Base-by-base conservation (phyloP, 2,113 vertebrate genomes). In the Hucho hucho region DNA sequence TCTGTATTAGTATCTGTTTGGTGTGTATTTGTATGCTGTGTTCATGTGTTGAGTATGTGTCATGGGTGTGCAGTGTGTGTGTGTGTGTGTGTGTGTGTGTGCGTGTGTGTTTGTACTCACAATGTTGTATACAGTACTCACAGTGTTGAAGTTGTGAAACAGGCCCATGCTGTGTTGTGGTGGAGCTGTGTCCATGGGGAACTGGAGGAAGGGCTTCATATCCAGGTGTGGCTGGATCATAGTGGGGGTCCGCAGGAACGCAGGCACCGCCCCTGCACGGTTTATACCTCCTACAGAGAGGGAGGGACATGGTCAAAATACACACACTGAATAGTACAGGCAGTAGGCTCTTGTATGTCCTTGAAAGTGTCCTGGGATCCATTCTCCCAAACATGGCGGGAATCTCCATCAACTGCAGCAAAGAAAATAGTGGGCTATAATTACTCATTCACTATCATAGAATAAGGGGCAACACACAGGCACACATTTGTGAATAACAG, bases 61-160 rank as follows among this genome's bases (percentile, higher is more conserved):
- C n/a, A n/a, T n/a, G n/a, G n/a, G n/a, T n/a, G n/a, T n/a, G n/a
- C n/a, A n/a, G n/a, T 58, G 28, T 72, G n/a, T 72, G 22, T 63
- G 13, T 7, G 1, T n/a, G 25, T 12, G 1, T 58, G 18, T 26
- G 24, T 49, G 22, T 29, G 28, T 5, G 28, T 29, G 28, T 6
- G 29, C 6, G 29, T 32, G 47, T 56, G 25, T 7, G 37, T 47
- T n/a, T 18, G 3, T 53, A 14, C 4, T 16, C 16, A 18, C 16
- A 1, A 18, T 53, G 49, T 53, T 53, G 49, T 18, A 53, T 53
- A 53, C 12, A 53, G 13, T 53, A 68, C 92, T 91, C 80, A 94
- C 93, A 69, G 93, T 83, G 67, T 88, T 94, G 86, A 94, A 94
- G 89, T 93, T 94, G 88, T 93, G 93, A 80, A 94, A 94, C 78